Base-by-base conservation (phyloP, 2,797 vertebrate genomes). In the Gila robusta region DNA sequence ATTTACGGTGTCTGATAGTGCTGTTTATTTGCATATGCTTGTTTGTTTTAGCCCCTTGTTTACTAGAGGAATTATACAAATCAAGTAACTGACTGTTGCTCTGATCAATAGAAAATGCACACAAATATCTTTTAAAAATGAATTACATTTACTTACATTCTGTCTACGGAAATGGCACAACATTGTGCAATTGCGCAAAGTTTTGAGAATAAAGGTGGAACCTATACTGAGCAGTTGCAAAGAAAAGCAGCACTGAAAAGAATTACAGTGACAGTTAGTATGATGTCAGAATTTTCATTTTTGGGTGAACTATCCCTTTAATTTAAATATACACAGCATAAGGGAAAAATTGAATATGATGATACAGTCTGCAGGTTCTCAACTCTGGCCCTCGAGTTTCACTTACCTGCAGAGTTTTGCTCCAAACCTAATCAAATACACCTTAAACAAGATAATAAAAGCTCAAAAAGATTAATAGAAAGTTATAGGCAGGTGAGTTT, bases 11-110 rank as follows among this genome's bases (percentile, higher is more conserved):
- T 32, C 14, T 10, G 41, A 37, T 39, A 59, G n/a, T 10, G n/a
- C 23, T 59, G 21, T 81, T 81, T 52, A 81, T 67, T 81, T 81
- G 66, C 44, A 81, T 70, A 67, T 37, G 28, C 28, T 37, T 49
- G n/a, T 81, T 69, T 26, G 28, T 49, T 81, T 52, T 35, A 49
- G 62, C 28, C 79, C 44, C 28, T 69, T 23, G 19, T 67, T 81
- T 67, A 52, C 19, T 10, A 54, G 32, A 26, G 21, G 7, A 52
- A 70, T 54, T 81, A 81, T 54, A 44, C 64, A 81, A 54, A 81
- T 81, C 9, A 52, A 32, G 28, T 49, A 54, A 37, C 28, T 52
- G 11, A 72, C 35, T 19, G 35, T 59, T 82, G 35, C 17, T 12
- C 16, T 44, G 47, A 71, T 56, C 49, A 82, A 14, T 59, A 59